Percentiles rank a stretch among this genome's conserved stretches.
These are phyloP conservation scores for Agrochola macilenta DNA, from an alignment of 2,888 invertebrate species.

Conservation along the genomic window DNA sequence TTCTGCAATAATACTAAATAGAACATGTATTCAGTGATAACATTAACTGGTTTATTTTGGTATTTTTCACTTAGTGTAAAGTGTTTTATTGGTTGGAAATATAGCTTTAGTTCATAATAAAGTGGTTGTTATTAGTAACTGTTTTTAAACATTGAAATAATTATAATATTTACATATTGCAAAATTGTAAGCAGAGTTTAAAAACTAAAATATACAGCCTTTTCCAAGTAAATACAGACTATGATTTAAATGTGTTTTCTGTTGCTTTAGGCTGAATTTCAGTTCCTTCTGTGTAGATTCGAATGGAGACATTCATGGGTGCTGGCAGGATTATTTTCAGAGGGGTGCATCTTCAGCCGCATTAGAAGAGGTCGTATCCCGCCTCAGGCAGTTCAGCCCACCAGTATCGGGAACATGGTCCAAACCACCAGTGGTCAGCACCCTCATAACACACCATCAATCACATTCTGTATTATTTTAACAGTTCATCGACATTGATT, in stretches of 20 bases:
- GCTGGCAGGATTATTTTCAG: background rate
- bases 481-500: too few relatives aligned
- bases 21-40: conserved; percentile 58
- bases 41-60: conserved; percentile 63
- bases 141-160: conserved; percentile 45
- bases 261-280: background rate
- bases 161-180: conserved; percentile 42
- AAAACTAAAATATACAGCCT: conserved; percentile 39
- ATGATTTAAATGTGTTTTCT: conserved; percentile 16
- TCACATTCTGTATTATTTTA: too few relatives aligned
- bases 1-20: conserved; percentile 91
- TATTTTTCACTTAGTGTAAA: conserved; percentile 77
- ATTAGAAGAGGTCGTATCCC: too few relatives aligned
- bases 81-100: conserved; percentile 78
- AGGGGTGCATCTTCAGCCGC: too few relatives aligned
- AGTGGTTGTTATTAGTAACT: conserved; percentile 51
- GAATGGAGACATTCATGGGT: background rate
- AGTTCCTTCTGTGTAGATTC: background rate
- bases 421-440: too few relatives aligned
- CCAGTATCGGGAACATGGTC: too few relatives aligned
- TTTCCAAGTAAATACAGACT: conserved; percentile 39
- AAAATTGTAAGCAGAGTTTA: conserved; percentile 55
- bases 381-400: too few relatives aligned
- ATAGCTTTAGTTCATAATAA: conserved; percentile 76
- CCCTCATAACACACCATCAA: too few relatives aligned